Conservation (phyloP, 2,888 invertebrate species). For the Carabus problematicus region DNA sequence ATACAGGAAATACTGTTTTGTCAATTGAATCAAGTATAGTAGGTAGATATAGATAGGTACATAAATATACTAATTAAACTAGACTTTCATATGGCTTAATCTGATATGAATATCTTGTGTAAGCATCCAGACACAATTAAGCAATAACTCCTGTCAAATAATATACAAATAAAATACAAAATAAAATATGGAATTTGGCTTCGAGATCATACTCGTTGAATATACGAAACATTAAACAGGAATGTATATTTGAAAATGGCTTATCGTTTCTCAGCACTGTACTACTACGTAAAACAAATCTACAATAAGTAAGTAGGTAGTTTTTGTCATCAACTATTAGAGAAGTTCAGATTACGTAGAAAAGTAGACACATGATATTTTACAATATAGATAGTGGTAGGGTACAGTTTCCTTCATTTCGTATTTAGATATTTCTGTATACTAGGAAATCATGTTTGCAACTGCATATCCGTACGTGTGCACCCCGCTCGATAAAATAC, state of each 20-base stretch:
- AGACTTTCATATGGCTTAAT: conserved; percentile 33
- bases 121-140: conserved; percentile 2
- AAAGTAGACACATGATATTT: too few relatives aligned
- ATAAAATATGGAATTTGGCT: conserved; percentile 6
- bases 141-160: conserved; percentile 9
- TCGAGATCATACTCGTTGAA: conserved; percentile 32
- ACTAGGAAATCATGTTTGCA: too few relatives aligned
- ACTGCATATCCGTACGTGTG: too few relatives aligned
- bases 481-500: too few relatives aligned
- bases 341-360: too few relatives aligned
- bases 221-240: conserved; percentile 14
- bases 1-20: conserved; percentile 10
- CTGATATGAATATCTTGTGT: conserved; percentile 23
- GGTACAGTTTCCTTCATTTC: too few relatives aligned
- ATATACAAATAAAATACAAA: conserved; percentile 11
- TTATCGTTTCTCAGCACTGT: too few relatives aligned
- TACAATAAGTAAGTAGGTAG: too few relatives aligned
- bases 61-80: conserved; percentile 19
- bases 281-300: too few relatives aligned
- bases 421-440: too few relatives aligned
- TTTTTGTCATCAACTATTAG: too few relatives aligned
- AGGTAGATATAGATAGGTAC: conserved; percentile 14
- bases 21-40: conserved; percentile 7
- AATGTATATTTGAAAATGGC: conserved; percentile 20
- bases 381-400: too few relatives aligned